Conservation (phyloP, 2,113 vertebrate species). For the Cacatua alba region DNA sequence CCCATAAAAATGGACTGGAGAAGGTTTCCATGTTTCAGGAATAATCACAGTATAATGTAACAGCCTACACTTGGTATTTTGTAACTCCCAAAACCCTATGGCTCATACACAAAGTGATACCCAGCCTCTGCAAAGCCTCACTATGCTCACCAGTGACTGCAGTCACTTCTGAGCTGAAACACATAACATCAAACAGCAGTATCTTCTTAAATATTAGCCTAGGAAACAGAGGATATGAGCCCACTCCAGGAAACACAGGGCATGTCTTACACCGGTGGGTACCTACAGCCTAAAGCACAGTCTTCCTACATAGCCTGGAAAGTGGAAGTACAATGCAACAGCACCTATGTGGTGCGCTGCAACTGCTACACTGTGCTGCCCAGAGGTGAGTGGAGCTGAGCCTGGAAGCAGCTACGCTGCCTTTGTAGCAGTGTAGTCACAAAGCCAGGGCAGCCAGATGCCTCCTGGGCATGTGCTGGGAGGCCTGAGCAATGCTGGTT, state of each 20-base stretch:
- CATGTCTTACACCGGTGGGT: neutral
- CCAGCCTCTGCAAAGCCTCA: neutral
- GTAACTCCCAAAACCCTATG: neutral
- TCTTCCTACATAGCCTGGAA: neutral
- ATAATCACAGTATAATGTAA: neutral
- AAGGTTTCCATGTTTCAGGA: neutral
- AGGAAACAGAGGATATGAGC: neutral
- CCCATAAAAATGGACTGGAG: neutral
- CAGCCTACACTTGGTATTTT: neutral
- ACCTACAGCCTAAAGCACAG: neutral
- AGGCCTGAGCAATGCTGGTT: neutral
- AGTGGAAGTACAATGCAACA: neutral
- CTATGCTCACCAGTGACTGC: neutral
- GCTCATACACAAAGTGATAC: neutral
- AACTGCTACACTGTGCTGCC: neutral
- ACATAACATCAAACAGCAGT: neutral
- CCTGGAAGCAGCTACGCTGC: neutral
- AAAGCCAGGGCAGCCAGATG: neutral
- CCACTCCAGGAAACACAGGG: neutral
- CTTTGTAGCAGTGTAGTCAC: neutral
- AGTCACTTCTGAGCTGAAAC: neutral
- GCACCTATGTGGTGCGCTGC: neutral
- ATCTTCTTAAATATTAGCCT: neutral
- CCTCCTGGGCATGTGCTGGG: neutral
- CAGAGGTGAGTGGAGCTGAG: neutral